Conservation (phyloP, 2,888 invertebrate genomes). For the Osedax fenrisi region DNA sequence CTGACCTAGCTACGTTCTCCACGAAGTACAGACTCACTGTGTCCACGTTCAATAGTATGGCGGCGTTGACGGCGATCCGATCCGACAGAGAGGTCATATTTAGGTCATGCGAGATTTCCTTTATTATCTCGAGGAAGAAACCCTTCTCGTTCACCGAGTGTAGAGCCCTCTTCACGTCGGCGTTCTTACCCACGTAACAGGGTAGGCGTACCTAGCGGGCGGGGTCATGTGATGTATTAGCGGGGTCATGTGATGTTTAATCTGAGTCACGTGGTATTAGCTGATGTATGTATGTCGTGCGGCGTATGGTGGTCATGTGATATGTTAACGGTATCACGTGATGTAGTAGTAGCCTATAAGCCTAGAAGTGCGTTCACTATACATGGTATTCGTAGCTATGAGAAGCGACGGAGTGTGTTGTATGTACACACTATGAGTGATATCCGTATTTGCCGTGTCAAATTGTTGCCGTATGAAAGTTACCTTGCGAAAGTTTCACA, state of each 20-base stretch:
- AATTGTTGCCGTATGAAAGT: no score
- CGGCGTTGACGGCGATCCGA: constrained; percentile 53
- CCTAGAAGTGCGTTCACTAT: no score
- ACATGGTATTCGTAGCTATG: no score
- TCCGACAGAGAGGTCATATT: constrained; percentile 53
- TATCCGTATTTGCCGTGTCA: no score
- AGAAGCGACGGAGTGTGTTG: no score
- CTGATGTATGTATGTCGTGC: no score
- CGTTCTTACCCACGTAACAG: constrained; percentile 52
- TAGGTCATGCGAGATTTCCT: constrained; percentile 54
- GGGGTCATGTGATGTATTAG: background rate
- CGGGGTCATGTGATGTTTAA: background rate
- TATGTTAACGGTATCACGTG: no score
- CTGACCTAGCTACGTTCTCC: no score
- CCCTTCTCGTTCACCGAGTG: constrained; percentile 51
- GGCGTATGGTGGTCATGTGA: no score
- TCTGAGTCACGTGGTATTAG: background rate
- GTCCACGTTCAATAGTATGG: constrained; percentile 52
- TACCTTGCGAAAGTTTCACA: no score
- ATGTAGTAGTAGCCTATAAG: no score
- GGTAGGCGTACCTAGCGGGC: constrained; percentile 50
- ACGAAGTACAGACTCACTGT: constrained; percentile 53
- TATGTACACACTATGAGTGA: no score
- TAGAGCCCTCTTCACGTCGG: constrained; percentile 51
- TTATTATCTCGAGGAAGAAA: constrained; percentile 54